These are phyloP conservation scores for Pangasius krempfi DNA, from an alignment of 2,797 vertebrate genomes.

Conservation along the genomic window DNA sequence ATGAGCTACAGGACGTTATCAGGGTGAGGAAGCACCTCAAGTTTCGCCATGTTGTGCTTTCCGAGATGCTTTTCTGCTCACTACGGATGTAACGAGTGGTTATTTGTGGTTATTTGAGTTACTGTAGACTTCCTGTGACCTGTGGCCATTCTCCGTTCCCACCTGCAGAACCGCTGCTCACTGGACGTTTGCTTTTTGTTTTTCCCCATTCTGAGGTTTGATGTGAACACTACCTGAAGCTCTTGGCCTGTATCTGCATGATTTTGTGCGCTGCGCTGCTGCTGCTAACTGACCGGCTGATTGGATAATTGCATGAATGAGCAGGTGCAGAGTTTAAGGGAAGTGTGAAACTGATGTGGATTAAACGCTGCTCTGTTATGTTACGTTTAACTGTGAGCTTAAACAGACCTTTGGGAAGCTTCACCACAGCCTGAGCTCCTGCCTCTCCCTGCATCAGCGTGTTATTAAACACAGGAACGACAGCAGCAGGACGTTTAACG, in stretches of 20 bases:
- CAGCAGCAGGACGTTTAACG: constrained; percentile 64
- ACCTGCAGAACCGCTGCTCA: too few relatives aligned
- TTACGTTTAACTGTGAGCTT: not conserved
- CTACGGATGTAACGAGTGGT: not conserved
- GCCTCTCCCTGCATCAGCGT: constrained; percentile 74
- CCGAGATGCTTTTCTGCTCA: not conserved
- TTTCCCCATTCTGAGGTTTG: not conserved
- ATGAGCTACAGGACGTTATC: too few relatives aligned
- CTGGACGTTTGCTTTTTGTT: too few relatives aligned
- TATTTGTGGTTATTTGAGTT: not conserved
- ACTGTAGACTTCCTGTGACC: not conserved
- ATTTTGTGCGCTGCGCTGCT: not conserved
- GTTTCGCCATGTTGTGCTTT: not conserved
- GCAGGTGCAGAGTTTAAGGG: not conserved
- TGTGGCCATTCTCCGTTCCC: too few relatives aligned
- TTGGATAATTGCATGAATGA: not conserved
- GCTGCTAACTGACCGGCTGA: not conserved
- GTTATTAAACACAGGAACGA: constrained; percentile 73
- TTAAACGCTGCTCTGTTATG: not conserved
- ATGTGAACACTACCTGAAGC: not conserved
- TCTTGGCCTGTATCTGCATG: not conserved
- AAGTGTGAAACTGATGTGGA: not conserved
- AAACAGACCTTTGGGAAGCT: constrained; percentile 68
- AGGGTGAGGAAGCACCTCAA: too few relatives aligned
- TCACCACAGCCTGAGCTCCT: constrained; percentile 70